phyloP scores from a whole-genome alignment of 1,140 invertebrate species.

The Drosophila melanogaster region Release_6_plus_ISO1_MT NT_033777.3:7224501-7225000 shows the following conservation, averaged over 20 bases:
- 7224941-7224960: conserved; percentile 46
- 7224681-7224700: conserved; percentile 47
- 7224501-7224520: conserved; percentile 19
- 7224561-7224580: conserved; percentile 10
- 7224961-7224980: conserved; percentile 43
- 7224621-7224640: background rate
- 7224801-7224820: conserved; percentile 18
- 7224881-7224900: conserved; percentile 68
- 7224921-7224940: conserved; percentile 54
- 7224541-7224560: conserved; percentile 8
- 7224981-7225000: conserved; percentile 61
- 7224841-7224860: conserved; percentile 69
- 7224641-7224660: conserved; percentile 20
- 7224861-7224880: conserved; percentile 45
- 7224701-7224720: background rate
- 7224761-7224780: conserved; percentile 4
- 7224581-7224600: background rate
- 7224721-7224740: background rate
- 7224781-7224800: conserved; percentile 25
- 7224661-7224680: background rate
- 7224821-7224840: conserved; percentile 20
- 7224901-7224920: conserved; percentile 60
- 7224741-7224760: conserved; percentile 20
- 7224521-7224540: conserved; percentile 33
- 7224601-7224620: background rate